Percentiles rank a stretch among this genome's conserved stretches.
phyloP scores from a whole-genome alignment of 2,113 vertebrate species.

The Erpornis zantholeuca region DNA sequence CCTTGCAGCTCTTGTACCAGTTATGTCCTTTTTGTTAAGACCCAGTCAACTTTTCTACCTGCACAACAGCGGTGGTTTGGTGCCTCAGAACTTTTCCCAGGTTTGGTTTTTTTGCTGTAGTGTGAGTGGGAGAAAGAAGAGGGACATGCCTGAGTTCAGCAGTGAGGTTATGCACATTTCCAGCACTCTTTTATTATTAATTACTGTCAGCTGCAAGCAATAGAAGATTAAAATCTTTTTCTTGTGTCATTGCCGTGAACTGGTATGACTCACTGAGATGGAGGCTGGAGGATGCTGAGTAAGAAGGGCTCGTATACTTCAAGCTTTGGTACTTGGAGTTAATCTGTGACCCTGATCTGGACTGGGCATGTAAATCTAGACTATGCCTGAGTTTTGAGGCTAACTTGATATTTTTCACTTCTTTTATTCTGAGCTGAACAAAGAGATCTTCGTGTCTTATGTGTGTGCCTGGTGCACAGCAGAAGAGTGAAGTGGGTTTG shows the following conservation, averaged over 20 bases:
- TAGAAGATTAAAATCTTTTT: conserved; percentile 1
- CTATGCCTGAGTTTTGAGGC: conserved; percentile 3
- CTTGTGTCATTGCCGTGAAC: conserved; percentile 18
- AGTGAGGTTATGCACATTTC: not conserved
- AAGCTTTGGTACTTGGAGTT: conserved; percentile 14
- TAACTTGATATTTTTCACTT: not conserved
- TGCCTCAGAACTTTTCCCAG: not conserved
- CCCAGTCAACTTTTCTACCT: not conserved
- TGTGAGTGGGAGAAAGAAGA: not conserved
- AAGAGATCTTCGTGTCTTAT: not conserved
- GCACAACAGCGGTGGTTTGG: fast-evolving
- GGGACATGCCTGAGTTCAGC: not conserved
- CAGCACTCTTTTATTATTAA: not conserved
- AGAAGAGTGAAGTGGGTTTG: not conserved
- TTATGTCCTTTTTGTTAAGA: not conserved
- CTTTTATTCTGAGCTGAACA: not conserved
- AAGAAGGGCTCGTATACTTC: not conserved
- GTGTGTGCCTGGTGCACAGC: not conserved
- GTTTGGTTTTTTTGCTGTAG: not conserved
- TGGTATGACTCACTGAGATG: conserved; percentile 28
- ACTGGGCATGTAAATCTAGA: conserved; percentile 10
- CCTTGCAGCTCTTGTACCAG: not conserved
- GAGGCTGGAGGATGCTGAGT: conserved; percentile 32
- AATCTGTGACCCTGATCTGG: conserved; percentile 40
- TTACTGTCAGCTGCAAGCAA: conserved; percentile 7